Conservation (phyloP, 2,888 invertebrate species). For the Synanthedon formicaeformis region DNA sequence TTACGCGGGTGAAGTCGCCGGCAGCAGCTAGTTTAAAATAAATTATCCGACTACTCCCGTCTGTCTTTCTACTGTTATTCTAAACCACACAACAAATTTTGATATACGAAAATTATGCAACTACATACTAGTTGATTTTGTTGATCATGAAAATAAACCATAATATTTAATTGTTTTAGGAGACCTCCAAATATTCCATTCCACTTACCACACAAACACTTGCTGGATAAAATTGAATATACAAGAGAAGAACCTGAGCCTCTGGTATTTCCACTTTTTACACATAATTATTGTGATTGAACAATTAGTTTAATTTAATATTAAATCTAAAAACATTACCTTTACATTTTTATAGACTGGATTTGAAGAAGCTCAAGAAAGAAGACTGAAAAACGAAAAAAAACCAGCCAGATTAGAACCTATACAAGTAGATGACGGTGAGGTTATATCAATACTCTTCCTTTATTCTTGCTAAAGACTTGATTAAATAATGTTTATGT, state of each 20-base stretch:
- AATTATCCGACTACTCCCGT: no score
- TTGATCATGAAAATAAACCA: no score
- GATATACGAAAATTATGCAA: no score
- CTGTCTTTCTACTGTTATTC: no score
- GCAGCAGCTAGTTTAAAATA: no score
- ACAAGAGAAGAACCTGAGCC: slow-evolving; percentile 70
- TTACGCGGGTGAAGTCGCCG: no score
- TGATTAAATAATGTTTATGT: background rate
- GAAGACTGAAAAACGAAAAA: slow-evolving; percentile 39
- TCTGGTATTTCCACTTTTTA: slow-evolving; percentile 49
- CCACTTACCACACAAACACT: slow-evolving; percentile 72
- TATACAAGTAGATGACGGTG: slow-evolving; percentile 25
- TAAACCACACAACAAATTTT: no score
- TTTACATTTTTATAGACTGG: slow-evolving; percentile 52
- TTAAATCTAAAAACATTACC: background rate
- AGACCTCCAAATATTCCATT: slow-evolving; percentile 61
- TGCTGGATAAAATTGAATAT: slow-evolving; percentile 73
- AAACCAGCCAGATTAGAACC: slow-evolving; percentile 36
- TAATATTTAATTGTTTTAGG: slow-evolving; percentile 19
- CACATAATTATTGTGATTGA: background rate
- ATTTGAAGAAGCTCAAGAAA: slow-evolving; percentile 56
- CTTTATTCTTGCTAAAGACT: background rate
- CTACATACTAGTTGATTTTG: no score
- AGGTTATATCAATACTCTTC: background rate
- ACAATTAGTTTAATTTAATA: background rate